Evolutionary conservation across 2,113 vertebrate species (phyloP).

Genomic region (Pluvianellus socialis): DNA sequence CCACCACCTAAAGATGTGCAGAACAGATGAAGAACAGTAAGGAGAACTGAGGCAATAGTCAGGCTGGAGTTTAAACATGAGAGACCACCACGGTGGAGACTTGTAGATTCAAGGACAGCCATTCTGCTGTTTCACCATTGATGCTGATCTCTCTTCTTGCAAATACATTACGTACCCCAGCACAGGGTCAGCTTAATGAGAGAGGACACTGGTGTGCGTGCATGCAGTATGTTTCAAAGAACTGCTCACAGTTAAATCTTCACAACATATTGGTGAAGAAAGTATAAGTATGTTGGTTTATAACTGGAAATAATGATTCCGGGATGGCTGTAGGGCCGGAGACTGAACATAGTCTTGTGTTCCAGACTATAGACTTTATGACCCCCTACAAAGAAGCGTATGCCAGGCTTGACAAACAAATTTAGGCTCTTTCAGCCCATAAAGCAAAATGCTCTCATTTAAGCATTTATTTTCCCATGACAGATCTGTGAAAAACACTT

Average conservation of each 20-base stretch:
- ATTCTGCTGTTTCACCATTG: not conserved
- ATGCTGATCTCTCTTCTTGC: not conserved
- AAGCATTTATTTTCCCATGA: not conserved
- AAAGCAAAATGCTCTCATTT: not conserved
- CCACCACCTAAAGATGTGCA: not conserved
- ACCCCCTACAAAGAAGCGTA: not conserved
- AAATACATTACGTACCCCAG: not conserved
- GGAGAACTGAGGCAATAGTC: not conserved
- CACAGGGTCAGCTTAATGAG: not conserved
- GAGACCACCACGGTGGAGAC: accelerated
- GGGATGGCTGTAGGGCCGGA: not conserved
- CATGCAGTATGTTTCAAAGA: not conserved
- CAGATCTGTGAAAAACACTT: not conserved
- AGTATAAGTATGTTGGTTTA: not conserved
- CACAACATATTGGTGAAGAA: not conserved
- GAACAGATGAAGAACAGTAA: not conserved
- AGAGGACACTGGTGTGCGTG: not conserved
- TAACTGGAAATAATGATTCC: not conserved
- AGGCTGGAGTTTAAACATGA: not conserved
- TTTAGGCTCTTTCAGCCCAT: not conserved
- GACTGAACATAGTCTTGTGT: not conserved
- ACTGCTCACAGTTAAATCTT: not conserved
- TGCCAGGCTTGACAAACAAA: not conserved
- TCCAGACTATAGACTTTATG: not conserved
- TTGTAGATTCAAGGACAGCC: accelerated